Evolutionary conservation across 2,888 invertebrate genomes (phyloP).

Genomic region (Acleris holmiana): DNA sequence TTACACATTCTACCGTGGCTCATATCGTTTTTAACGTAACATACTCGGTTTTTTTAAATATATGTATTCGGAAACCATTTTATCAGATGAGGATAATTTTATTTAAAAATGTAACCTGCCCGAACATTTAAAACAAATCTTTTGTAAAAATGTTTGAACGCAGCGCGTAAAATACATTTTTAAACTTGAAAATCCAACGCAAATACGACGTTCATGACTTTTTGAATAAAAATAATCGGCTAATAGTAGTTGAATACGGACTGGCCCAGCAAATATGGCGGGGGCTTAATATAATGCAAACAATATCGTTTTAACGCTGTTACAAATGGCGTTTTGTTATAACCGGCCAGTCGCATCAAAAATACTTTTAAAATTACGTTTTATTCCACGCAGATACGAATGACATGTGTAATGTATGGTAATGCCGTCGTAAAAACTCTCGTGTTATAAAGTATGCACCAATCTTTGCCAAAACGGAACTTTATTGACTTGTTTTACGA

Average conservation of each 20-base stretch:
- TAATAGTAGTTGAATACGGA: constrained; percentile 23
- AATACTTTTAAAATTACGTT: constrained; percentile 43
- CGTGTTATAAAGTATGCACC: constrained; percentile 44
- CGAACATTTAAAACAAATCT: neutral
- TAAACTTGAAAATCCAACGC: constrained; percentile 28
- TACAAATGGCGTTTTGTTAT: constrained; percentile 50
- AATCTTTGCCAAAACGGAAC: constrained; percentile 61
- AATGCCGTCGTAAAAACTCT: constrained; percentile 56
- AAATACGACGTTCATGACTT: constrained; percentile 28
- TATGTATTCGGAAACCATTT: no score
- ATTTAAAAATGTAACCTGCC: constrained; percentile 8
- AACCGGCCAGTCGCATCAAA: constrained; percentile 42
- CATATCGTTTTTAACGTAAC: neutral
- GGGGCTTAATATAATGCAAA: constrained; percentile 59
- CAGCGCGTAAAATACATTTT: constrained; percentile 13
- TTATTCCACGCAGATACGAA: constrained; percentile 44
- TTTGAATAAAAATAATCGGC: constrained; percentile 37
- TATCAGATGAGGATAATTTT: neutral
- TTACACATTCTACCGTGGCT: neutral
- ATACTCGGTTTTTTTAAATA: no score
- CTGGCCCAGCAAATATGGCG: constrained; percentile 33
- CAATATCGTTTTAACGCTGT: constrained; percentile 56
- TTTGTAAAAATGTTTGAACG: neutral
- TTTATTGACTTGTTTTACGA: constrained; percentile 59
- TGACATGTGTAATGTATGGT: constrained; percentile 45